Evolutionary conservation across 2,888 invertebrate species (phyloP), one percentile per base, ranked within the genome.

Genomic region (Crocallis elinguaria): DNA sequence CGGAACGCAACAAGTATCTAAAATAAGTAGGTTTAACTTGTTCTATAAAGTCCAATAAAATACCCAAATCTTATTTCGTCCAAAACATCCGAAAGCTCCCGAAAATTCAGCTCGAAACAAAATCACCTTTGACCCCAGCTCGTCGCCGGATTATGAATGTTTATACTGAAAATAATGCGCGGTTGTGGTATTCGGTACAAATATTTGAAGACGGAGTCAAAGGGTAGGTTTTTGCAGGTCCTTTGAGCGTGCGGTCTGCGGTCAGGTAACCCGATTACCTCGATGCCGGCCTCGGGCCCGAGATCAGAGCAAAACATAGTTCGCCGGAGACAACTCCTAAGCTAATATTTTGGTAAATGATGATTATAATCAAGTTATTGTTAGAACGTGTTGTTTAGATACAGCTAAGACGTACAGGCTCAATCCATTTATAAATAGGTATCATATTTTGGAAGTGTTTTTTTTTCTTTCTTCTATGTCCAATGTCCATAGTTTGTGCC

Each of bases 161-260:
- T 88, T 88, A 82, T 85, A 79, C 83, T 75, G 85, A 86, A 88
- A 89, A 89, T 89, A 88, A 89, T 87, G 84, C 85, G 80, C 80
- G 83, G 84, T 84, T 78, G 84, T 70, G 85, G 85, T 71, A 74
- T 84, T 83, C 76, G 78, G 72, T 60, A 78, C 88, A 89, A 90
- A 91, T 90, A 90, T 89, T 90, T 89, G 86, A 84, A 87, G 85
- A 84, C 72, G 75, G 56, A 81, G 84, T 88, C 87, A 90, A 89
- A 89, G 89, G 86, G 80, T 72, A 75, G 84, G 79, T 86, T 88
- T 88, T 90, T 87, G 86, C 82, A 69, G 77, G 80, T 70, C 86
- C 88, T 88, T 88, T 88, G 88, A 84, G 77, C 65, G 58, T 72
- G 86, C 73, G 85, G 84, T 82, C 66, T 84, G 90, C 70, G 90